phyloP scores from a whole-genome alignment of 2,113 vertebrate species.

The Antechinus stuartii region DNA sequence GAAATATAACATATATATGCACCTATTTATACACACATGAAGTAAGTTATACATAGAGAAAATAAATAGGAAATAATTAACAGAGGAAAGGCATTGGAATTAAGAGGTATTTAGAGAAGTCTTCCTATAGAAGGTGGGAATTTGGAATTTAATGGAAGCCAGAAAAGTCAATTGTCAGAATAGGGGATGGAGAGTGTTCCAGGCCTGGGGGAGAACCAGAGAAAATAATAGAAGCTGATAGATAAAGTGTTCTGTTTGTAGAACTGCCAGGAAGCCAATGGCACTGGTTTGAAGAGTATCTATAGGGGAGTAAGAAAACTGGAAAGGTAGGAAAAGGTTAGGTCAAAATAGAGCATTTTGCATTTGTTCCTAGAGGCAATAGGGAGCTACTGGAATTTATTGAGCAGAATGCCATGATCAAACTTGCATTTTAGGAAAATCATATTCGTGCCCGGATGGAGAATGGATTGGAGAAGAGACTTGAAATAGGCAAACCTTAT shows the following conservation, averaged over 20 bases:
- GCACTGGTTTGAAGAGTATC: background rate
- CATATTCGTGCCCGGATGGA: background rate
- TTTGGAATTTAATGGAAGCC: background rate
- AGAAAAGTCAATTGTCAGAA: background rate
- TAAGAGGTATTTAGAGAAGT: background rate
- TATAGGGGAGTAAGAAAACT: background rate
- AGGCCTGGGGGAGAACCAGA: background rate
- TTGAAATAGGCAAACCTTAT: background rate
- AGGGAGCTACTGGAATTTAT: background rate
- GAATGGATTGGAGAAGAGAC: background rate
- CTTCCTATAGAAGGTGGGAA: background rate
- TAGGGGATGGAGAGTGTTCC: background rate
- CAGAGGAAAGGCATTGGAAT: background rate
- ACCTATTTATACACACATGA: background rate
- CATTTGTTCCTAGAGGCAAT: background rate
- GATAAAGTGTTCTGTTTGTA: background rate
- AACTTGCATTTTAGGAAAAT: background rate
- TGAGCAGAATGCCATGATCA: background rate
- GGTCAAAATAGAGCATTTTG: background rate
- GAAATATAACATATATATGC: background rate
- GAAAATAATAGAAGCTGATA: background rate
- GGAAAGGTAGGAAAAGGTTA: background rate
- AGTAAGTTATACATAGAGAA: background rate
- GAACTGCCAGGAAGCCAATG: background rate
- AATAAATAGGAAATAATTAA: background rate